Conservation (phyloP, 92 coral and sea anemone genomes). For the Chrysogorgia sp. region DNA sequence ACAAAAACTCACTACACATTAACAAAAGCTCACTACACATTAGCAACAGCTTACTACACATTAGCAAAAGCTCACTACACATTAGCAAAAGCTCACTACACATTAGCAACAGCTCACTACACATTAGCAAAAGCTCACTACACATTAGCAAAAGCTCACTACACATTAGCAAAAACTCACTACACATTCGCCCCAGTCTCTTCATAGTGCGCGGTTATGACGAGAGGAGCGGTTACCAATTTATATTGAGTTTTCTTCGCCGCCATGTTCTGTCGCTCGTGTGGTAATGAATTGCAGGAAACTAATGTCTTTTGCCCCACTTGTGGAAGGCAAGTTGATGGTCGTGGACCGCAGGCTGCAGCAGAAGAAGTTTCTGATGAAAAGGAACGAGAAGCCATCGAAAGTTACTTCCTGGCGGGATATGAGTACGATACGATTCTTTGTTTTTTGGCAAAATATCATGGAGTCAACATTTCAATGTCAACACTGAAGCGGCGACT, state of each 20-base stretch:
- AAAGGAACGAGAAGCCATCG: conserved; percentile 47
- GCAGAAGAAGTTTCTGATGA: conserved; percentile 26
- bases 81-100: too few relatives aligned
- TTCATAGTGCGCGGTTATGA: too few relatives aligned
- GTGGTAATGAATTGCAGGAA: conserved; percentile 46
- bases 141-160: too few relatives aligned
- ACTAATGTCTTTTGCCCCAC: conserved; percentile 46
- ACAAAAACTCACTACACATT: too few relatives aligned
- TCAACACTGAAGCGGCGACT: conserved; percentile 51
- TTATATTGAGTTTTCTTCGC: background rate
- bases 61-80: too few relatives aligned
- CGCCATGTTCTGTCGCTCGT: conserved; percentile 16
- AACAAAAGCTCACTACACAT: too few relatives aligned
- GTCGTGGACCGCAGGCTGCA: conserved; percentile 33
- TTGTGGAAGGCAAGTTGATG: conserved; percentile 51
- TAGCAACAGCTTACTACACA: too few relatives aligned
- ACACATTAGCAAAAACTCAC: too few relatives aligned
- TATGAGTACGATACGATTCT: conserved; percentile 58
- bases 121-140: too few relatives aligned
- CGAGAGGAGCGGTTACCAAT: too few relatives aligned
- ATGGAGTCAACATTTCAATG: conserved; percentile 50
- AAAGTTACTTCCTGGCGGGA: conserved; percentile 53
- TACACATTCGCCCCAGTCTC: too few relatives aligned
- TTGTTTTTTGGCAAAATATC: conserved; percentile 58
- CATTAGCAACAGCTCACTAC: too few relatives aligned